Evolutionary conservation across 2,797 vertebrate species (phyloP), one percentile per base, ranked within the genome.

Genomic region (Yasuhikotakia modesta): DNA sequence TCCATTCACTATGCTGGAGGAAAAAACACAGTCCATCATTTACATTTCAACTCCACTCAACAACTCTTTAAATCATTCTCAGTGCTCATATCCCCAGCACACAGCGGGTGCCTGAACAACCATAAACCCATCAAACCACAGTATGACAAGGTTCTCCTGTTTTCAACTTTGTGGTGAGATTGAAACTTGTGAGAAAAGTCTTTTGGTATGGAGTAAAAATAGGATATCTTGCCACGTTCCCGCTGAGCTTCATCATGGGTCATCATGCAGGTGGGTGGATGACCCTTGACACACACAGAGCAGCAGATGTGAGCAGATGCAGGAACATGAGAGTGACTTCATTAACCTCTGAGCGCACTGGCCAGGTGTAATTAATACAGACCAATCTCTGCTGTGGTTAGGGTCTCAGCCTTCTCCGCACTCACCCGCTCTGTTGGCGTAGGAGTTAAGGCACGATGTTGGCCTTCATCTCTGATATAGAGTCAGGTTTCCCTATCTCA

Each of bases 271-370:
- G 57, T 75, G 67, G 48, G 50, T 61, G 21, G 13, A 24, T 69
- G 43, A 78, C 71, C 78, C 79, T 73, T 73, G 75, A 80, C 61
- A 63, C 73, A 67, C 35, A 30, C 11, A 43, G 68, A 70, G 67
- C 73, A 73, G 80, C 67, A 60, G 46, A 70, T 77, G 74, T 81
- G 82, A 67, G 48, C 65, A 78, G 70, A 57, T 76, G 76, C 65
- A 77, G 66, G 61, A 77, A 66, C n/a, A 32, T 83, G 0, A 0
- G 76, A 73, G 83, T 80, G 4, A 21, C 13, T 80, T 24, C 12
- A 12, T 83, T 87, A 78, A 73, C 85, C 35, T 85, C 70, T 65
- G 74, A 19, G 76, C 19, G 5, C 16, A 7, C 50, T 88, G 35
- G 71, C 83, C 70, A 82, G 67, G 70, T 48, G 45, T 39, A 61